Evolutionary conservation across 2,888 invertebrate genomes (phyloP).

Genomic region (Parnassius apollo): DNA sequence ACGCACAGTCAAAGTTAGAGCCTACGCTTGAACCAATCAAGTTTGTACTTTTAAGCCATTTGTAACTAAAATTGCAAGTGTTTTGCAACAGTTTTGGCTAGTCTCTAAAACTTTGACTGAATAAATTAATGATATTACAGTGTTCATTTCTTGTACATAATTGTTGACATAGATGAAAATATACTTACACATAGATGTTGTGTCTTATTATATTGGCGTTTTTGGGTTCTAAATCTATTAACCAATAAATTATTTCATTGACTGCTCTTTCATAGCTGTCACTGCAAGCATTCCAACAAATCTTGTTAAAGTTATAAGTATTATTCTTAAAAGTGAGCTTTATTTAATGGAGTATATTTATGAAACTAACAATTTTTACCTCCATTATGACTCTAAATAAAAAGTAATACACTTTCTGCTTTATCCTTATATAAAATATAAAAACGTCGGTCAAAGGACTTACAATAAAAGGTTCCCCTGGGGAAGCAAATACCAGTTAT

Average conservation of each 20-base stretch:
- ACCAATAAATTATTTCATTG: slow-evolving; percentile 28
- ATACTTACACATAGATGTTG: slow-evolving; percentile 32
- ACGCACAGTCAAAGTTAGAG: slow-evolving; percentile 34
- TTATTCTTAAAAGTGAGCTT: slow-evolving; percentile 13
- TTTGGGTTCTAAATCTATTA: slow-evolving; percentile 39
- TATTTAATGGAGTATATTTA: slow-evolving; percentile 11
- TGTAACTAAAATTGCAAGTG: not conserved
- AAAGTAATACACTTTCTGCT: not conserved
- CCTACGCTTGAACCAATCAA: slow-evolving; percentile 26
- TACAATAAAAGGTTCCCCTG: slow-evolving; percentile 30
- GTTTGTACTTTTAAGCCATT: not conserved
- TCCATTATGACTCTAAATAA: not conserved
- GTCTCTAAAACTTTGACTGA: slow-evolving; percentile 47
- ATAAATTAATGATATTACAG: slow-evolving; percentile 63
- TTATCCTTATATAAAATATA: not conserved
- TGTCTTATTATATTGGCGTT: slow-evolving; percentile 33
- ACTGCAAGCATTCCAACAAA: slow-evolving; percentile 69
- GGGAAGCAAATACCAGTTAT: slow-evolving; percentile 52
- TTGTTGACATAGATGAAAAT: slow-evolving; percentile 44
- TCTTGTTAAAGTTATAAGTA: slow-evolving; percentile 27
- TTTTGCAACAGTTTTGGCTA: slow-evolving; percentile 8
- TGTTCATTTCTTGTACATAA: slow-evolving; percentile 69
- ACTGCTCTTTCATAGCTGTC: slow-evolving; percentile 45
- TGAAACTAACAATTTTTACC: not conserved
- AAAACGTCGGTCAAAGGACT: slow-evolving; percentile 1